A percentile compares a stretch with the other conserved stretches of the same genome.
Evolutionary conservation across 1,140 invertebrate species (phyloP).

Genomic region (Drusus annulatus): DNA sequence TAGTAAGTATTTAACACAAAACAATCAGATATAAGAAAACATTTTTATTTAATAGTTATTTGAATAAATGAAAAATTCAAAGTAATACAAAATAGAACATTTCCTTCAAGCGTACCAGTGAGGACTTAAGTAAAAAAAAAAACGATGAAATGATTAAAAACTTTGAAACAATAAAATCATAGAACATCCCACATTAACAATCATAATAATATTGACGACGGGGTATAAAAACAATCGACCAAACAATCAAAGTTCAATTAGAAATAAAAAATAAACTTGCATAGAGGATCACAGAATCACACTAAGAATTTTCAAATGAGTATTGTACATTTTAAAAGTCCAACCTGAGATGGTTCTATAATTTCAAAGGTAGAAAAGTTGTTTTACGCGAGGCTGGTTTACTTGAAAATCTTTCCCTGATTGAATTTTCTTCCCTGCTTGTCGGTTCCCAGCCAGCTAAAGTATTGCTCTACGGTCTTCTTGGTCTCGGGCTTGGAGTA

Average conservation of each 20-base stretch:
- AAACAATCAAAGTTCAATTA: not conserved
- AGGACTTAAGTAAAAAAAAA: too few species aligned
- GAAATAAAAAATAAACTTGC: not conserved
- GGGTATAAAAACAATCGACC: slow-evolving; percentile 20
- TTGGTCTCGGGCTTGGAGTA: slow-evolving; percentile 87
- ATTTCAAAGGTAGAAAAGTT: slow-evolving; percentile 21
- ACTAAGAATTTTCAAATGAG: slow-evolving; percentile 3
- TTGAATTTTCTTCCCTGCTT: slow-evolving; percentile 94
- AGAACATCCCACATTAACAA: slow-evolving; percentile 23
- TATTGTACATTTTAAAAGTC: slow-evolving; percentile 21
- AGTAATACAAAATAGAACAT: slow-evolving; percentile 13
- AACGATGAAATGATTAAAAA: too few species aligned
- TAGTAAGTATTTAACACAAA: too few species aligned
- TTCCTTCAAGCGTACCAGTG: slow-evolving; percentile 35
- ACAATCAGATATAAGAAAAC: slow-evolving; percentile 32
- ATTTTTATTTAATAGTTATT: slow-evolving; percentile 45
- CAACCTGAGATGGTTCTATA: slow-evolving; percentile 27
- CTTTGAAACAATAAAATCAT: too few species aligned
- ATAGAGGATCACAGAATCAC: not conserved
- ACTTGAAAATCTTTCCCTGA: slow-evolving; percentile 99
- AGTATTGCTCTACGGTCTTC: slow-evolving; percentile 92
- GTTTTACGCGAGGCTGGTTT: not conserved
- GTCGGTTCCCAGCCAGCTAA: slow-evolving; percentile 92
- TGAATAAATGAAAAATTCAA: slow-evolving; percentile 32
- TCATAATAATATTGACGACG: not conserved